Evolutionary conservation across 2,113 vertebrate species (phyloP).

Genomic region (Desmodus rotundus): DNA sequence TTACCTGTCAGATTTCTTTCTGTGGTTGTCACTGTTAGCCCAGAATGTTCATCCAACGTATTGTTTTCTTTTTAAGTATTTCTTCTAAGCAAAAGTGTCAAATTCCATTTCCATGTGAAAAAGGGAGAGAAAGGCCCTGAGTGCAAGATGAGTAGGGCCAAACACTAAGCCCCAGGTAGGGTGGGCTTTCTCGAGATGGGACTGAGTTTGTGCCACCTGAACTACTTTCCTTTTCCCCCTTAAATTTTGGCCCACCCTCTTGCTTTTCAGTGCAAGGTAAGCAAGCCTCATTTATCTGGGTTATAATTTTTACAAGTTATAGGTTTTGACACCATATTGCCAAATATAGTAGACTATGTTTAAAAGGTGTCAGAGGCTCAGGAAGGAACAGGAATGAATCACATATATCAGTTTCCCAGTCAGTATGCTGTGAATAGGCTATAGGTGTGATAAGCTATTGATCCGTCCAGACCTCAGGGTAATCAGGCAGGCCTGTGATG

Average conservation of each 20-base stretch:
- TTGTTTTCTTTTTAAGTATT: constrained; percentile 30
- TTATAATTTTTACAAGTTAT: constrained; percentile 18
- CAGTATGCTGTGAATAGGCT: background rate
- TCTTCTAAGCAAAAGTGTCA: constrained; percentile 28
- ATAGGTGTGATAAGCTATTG: background rate
- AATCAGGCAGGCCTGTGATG: background rate
- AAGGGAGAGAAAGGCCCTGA: background rate
- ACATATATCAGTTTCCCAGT: background rate
- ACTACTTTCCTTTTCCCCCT: background rate
- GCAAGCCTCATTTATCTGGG: background rate
- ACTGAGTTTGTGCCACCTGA: background rate
- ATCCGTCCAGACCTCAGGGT: background rate
- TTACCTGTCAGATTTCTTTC: constrained; percentile 22
- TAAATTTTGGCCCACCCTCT: background rate
- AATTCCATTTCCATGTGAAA: constrained; percentile 36
- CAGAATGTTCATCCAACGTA: background rate
- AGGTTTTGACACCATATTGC: constrained; percentile 10
- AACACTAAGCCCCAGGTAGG: background rate
- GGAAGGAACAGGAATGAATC: background rate
- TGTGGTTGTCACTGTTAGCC: background rate
- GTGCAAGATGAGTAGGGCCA: background rate
- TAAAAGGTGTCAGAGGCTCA: background rate
- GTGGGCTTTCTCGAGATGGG: background rate
- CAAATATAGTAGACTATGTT: background rate
- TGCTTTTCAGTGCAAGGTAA: constrained; percentile 4